Conservation (phyloP, 2,888 invertebrate species). For the Lampropteryx suffumata region DNA sequence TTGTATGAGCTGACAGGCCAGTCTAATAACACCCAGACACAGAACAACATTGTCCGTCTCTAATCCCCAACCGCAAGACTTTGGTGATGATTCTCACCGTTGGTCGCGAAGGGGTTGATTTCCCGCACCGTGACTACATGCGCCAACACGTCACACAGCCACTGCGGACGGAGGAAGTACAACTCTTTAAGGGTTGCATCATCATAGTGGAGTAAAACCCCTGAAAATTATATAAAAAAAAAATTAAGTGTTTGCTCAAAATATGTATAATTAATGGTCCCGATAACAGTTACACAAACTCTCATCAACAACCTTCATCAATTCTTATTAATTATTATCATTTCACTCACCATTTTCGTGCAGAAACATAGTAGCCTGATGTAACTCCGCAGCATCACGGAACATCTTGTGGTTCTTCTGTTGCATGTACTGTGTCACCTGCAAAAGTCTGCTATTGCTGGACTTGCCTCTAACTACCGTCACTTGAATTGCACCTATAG, state of each 20-base stretch:
- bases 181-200: constrained; percentile 96
- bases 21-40: no score
- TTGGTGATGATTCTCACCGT: constrained; percentile 78
- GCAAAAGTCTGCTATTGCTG: not conserved
- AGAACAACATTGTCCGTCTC: no score
- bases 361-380: constrained; percentile 97
- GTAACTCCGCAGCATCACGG: constrained; percentile 94
- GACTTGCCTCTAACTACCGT: no score
- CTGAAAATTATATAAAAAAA: constrained; percentile 63
- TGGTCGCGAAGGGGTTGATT: constrained; percentile 96
- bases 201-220: constrained; percentile 96
- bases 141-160: constrained; percentile 98
- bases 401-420: constrained; percentile 88
- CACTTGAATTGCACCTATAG: no score
- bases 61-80: no score
- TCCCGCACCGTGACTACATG: constrained; percentile 98
- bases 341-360: constrained; percentile 95
- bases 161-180: constrained; percentile 98
- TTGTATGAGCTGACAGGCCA: no score
- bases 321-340: not conserved
- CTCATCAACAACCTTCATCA: not conserved
- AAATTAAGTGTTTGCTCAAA: no score
- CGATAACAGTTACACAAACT: no score
- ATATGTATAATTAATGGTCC: no score
- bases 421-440: constrained; percentile 85